Evolutionary conservation across 2,888 invertebrate species (phyloP), one percentile per base, ranked within the genome.

Genomic region (Trilocha varians): DNA sequence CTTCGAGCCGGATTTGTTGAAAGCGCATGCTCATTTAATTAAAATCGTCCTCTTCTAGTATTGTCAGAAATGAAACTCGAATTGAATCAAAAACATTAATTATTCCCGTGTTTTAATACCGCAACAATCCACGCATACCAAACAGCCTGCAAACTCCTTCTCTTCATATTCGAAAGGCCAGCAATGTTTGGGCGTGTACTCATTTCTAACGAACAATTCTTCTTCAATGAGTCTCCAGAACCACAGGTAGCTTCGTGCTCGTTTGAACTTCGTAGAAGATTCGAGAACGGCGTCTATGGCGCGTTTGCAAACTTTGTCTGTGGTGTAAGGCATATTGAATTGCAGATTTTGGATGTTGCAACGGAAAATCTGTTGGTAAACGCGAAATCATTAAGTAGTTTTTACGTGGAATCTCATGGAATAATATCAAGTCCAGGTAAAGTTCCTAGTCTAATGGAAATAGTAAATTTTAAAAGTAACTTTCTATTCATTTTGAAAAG

Each of bases 311-410:
- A 82, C 73, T 0, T 64, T 62, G 48, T 84, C 84, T 3, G 54
- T 54, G 3, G 60, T 49, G 16, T 54, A 47, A 0, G 62, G 52
- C 0, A 64, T 70, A 53, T 79, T 78, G 53, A 78, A 79, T 8
- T 47, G 51, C 0, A 85, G 61, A 41, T 78, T 68, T 32, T 60
- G 59, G 33, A 82, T 67, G 50, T 80, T 79, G 55, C 84, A 84
- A 33, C 78, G 70, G 44, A 83, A 83, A 8, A 83, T 53, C 82
- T 79, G 54, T 9, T 25, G n/a, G n/a, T n/a, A n/a, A n/a, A n/a
- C n/a, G n/a, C n/a, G n/a, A n/a, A n/a, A n/a, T n/a, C n/a, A n/a
- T n/a, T n/a, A n/a, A n/a, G n/a, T n/a, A n/a, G n/a, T n/a, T n/a
- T n/a, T n/a, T n/a, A n/a, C n/a, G n/a, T n/a, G n/a, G n/a, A n/a